Evolutionary conservation across 2,113 vertebrate species (phyloP), one percentile per base, ranked within the genome.

Genomic region (Corynorhinus townsendii): DNA sequence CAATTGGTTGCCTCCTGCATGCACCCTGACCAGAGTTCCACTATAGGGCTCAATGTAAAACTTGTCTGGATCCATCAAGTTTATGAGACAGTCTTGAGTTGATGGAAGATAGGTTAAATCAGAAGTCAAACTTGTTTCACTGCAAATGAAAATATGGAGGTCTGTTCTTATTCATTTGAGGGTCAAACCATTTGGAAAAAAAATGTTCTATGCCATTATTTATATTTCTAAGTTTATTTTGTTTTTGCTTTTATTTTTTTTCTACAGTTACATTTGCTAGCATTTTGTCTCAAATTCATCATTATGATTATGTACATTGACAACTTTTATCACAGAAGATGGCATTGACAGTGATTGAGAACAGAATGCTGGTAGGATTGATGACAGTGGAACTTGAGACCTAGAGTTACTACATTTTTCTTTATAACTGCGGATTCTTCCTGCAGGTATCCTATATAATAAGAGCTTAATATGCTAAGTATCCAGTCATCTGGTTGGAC

Each of bases 201-300:
- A 33, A 38, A 1, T 47, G 3, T 56, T 66, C 4, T 62, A 3
- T 71, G 19, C 3, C 33, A n/a, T 77, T 84, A 81, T 90, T 89
- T 90, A 52, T 33, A 82, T 88, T 86, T 91, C 52, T 59, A 45
- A 82, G 62, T 76, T 83, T 47, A 82, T 91, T 86, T 94, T 75
- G 14, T 22, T 49, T 30, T 72, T 54, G 24, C 52, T 75, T 83
- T 64, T 28, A 45, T 43, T 47, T 71, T 77, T 71, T 85, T 38
- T 17, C 45, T 86, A 2, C 20, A 45, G 1, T 68, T 92, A 68
- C 6, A 49, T 22, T 49, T 82, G 11, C 4, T 68, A 81, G 17
- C 64, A 5, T 4, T 90, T 69, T 90, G 5, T 17, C 11, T 88
- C 38, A 81, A 52, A 76, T 19, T 84, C 43, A 49, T 30, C 35